These are phyloP conservation scores for Dyspetes luteomarginatus DNA, from an alignment of 2,888 invertebrate species.

Conservation along the genomic window DNA sequence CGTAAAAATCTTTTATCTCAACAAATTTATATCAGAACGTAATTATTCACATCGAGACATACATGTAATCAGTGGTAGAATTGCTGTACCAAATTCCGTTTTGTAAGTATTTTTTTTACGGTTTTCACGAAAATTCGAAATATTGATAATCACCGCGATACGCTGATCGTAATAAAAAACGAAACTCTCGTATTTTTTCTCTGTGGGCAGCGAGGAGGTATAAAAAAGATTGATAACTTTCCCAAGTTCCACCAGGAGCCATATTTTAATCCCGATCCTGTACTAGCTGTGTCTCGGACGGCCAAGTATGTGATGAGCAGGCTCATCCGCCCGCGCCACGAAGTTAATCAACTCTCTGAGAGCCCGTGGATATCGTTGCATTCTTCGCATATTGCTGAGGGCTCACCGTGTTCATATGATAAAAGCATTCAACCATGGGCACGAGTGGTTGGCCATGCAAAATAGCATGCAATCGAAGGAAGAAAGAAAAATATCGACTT, in stretches of 20 bases:
- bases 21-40: too few species aligned
- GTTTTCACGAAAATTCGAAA: too few species aligned
- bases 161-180: too few species aligned
- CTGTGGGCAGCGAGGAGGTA: too few species aligned
- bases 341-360: constrained; percentile 71
- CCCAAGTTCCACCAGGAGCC: neutral
- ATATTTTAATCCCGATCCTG: constrained; percentile 49
- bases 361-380: constrained; percentile 60
- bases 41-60: too few species aligned
- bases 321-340: constrained; percentile 44
- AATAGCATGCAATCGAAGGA: neutral
- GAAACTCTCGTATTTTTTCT: too few species aligned
- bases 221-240: constrained; percentile 31
- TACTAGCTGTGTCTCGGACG: constrained; percentile 30
- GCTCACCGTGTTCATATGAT: constrained; percentile 46
- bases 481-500: neutral
- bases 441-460: constrained; percentile 9
- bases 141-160: too few species aligned
- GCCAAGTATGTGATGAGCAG: constrained; percentile 64
- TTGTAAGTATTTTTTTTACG: too few species aligned
- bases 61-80: too few species aligned
- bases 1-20: too few species aligned
- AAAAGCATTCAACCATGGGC: constrained; percentile 1
- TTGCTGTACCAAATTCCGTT: too few species aligned
- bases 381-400: constrained; percentile 68